A percentile compares a stretch with the other conserved stretches of the same genome.
Evolutionary conservation across 2,113 vertebrate species (phyloP).

Genomic region (Holacanthus passer): DNA sequence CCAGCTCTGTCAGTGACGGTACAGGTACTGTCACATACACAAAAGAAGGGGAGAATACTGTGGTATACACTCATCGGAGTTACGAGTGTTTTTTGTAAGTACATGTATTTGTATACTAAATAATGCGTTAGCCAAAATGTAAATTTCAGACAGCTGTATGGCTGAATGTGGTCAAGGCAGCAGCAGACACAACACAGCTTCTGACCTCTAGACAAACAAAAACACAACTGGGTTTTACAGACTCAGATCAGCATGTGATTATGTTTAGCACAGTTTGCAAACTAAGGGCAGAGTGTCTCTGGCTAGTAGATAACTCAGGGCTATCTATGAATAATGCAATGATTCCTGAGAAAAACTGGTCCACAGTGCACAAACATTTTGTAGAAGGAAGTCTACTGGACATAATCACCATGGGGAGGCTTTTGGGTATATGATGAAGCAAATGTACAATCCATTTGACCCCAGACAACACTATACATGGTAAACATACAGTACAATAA

Average conservation of each 20-base stretch:
- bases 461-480: not conserved
- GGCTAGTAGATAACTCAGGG: conserved; percentile 31
- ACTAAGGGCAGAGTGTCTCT: conserved; percentile 24
- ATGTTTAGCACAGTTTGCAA: conserved; percentile 21
- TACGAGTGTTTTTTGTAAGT: conserved; percentile 3
- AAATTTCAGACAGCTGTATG: not conserved
- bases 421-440: not conserved
- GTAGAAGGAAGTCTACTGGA: conserved; percentile 18
- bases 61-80: too few relatives aligned
- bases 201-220: not conserved
- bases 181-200: not conserved
- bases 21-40: conserved; percentile 41
- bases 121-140: not conserved
- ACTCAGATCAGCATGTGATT: not conserved
- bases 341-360: conserved; percentile 32
- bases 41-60: conserved; percentile 16
- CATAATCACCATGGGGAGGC: not conserved
- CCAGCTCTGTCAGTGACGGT: conserved; percentile 30
- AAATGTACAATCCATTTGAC: not conserved
- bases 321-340: conserved; percentile 58
- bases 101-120: not conserved
- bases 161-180: not conserved
- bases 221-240: conserved; percentile 5
- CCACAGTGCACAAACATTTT: conserved; percentile 31
- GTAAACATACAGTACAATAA: not conserved